These are phyloP conservation scores for Nilaparvata lugens DNA, from an alignment of 1,140 invertebrate species.

Conservation along the genomic window DNA sequence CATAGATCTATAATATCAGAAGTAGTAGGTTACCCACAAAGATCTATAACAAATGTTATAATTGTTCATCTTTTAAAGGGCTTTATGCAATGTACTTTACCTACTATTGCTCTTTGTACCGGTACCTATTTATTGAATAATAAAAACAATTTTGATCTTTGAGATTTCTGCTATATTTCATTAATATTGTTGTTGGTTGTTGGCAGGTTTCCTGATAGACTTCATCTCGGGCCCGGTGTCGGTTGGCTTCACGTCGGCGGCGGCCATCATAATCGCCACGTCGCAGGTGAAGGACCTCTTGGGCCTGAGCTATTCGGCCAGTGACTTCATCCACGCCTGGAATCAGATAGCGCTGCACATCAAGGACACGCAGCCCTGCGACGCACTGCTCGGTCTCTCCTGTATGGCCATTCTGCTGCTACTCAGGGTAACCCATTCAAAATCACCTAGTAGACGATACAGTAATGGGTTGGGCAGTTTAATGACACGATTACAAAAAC, in stretches of 20 bases:
- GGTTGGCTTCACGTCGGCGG: slow-evolving; percentile 81
- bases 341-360: slow-evolving; percentile 54
- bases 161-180: background rate
- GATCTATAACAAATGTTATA: too few relatives aligned
- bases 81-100: too few relatives aligned
- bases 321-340: slow-evolving; percentile 55
- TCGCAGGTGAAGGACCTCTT: slow-evolving; percentile 76
- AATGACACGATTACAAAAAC: too few relatives aligned
- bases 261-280: slow-evolving; percentile 78
- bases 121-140: too few relatives aligned
- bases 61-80: too few relatives aligned
- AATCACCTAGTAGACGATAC: too few relatives aligned
- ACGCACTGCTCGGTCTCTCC: slow-evolving; percentile 50
- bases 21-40: too few relatives aligned
- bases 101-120: too few relatives aligned
- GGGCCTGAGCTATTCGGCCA: slow-evolving; percentile 53
- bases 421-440: slow-evolving; percentile 58
- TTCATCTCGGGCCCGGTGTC: slow-evolving; percentile 89
- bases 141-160: too few relatives aligned
- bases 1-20: too few relatives aligned
- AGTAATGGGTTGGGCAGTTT: too few relatives aligned
- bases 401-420: slow-evolving; percentile 57
- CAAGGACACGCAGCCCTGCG: slow-evolving; percentile 52
- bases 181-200: slow-evolving; percentile 8
- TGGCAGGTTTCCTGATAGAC: slow-evolving; percentile 76